Evolutionary conservation across 2,888 invertebrate genomes (phyloP).

Genomic region (Drosophila macrothrix): DNA sequence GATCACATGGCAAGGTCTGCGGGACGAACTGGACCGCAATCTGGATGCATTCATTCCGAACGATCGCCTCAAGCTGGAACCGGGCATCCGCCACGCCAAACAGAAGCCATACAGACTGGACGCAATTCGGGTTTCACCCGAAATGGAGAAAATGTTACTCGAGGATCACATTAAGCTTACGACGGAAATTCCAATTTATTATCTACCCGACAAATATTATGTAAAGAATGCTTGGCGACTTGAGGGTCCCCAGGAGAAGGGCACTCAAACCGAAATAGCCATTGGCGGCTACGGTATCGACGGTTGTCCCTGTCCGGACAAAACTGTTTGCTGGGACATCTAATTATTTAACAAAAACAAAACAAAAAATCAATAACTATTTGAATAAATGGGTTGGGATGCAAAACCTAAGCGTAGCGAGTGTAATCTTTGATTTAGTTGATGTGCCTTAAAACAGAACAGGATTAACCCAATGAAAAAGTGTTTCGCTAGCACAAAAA

Average conservation of each 20-base stretch:
- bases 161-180: constrained; percentile 53
- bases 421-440: neutral
- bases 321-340: constrained; percentile 65
- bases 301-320: constrained; percentile 66
- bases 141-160: constrained; percentile 35
- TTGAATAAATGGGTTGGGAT: constrained; percentile 41
- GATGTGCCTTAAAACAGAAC: neutral
- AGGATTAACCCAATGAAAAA: neutral
- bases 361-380: neutral
- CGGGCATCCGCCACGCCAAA: constrained; percentile 54
- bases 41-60: constrained; percentile 44
- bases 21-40: constrained; percentile 50
- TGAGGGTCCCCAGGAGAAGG: constrained; percentile 43
- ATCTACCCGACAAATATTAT: constrained; percentile 56
- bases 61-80: constrained; percentile 42
- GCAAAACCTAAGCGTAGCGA: neutral
- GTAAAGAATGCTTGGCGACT: constrained; percentile 13
- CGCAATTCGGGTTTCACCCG: constrained; percentile 39
- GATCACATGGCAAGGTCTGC: constrained; percentile 28
- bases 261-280: constrained; percentile 62
- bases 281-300: constrained; percentile 66
- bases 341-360: constrained; percentile 7
- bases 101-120: constrained; percentile 56
- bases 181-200: constrained; percentile 49
- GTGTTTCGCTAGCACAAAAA: neutral